Evolutionary conservation across 2,113 vertebrate genomes (phyloP), one percentile per base, ranked within the genome.

Genomic region (Clarias magur): DNA sequence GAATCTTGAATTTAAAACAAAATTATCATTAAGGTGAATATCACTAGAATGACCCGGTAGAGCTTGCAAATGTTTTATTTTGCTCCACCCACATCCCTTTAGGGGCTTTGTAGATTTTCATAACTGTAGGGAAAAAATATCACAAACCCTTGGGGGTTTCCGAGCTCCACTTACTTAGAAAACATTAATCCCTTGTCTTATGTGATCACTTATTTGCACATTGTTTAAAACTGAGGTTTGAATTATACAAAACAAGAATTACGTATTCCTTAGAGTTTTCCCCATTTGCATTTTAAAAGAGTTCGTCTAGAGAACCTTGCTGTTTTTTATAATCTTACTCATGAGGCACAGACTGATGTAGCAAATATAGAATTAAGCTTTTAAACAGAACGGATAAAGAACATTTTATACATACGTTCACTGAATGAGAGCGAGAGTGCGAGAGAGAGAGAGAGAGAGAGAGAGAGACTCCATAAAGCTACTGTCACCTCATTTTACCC

Each of bases 401-500:
- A 7, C 42, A 12, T 25, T 62, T 81, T 81, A 23, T 12, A 62
- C 57, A 62, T 42, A 25, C 19, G 53, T 56, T 56, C 25, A 79
- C 48, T 10, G 4, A 34, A 19, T 23, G 63, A 54, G 82, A 83
- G 82, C 56, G 82, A 30, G 82, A 68, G 82, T 34, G 82, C 19
- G 82, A 68, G 67, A 84, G 67, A 25, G 27, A 38, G 19, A 60
- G 19, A 25, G 54, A 84, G 68, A 73, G 15, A 84, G 19, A 60
- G 19, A 25, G 54, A 84, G 68, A 73, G 15, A 84, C 38, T 86
- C 34, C 65, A 80, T 65, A 65, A 17, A 12, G 12, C 15, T 72
- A 59, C 88, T 10, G 48, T 60, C 84, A 78, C 82, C 76, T 85
- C 78, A 91, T 87, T 59, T 87, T 86, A 85, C 80, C 88, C 85